Base-by-base conservation (phyloP, 23 tunicate genomes). In the Phallusia fumigata region DNA sequence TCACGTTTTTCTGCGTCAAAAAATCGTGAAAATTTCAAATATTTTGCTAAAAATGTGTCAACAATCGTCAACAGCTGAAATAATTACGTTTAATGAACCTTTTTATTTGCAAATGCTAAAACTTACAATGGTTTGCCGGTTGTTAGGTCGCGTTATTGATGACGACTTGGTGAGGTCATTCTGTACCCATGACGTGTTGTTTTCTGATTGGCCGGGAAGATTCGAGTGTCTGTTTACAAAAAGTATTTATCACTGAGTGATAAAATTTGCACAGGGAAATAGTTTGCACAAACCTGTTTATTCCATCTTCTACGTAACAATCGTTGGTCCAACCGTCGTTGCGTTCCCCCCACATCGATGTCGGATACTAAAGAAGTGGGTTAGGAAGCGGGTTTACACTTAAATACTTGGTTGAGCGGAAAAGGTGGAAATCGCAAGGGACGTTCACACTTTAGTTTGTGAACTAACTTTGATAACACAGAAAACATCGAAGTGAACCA, bases 301-400 rank as follows among this genome's bases (percentile, higher is more conserved):
- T 35, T 52, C 81, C 87, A 53, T 84, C 76, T 53, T 74, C 81
- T 22, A 53, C 72, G 77, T 76, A 84, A 45, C 81, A 79, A 31
- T 28, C 76, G 53, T 84, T 84, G 30, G 52, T 30, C 76, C 76
- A 84, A 10, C 87, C 81, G 0, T 58, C 69, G 28, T 58, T 22
- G 69, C 13, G 69, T 3, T 84, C 81, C 35, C 77, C 87, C 87
- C 87, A 84, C 81, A 84, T 24, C 1, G 87, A 84, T 8, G 76
- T 58, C 28, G 69, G 69, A 16, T 58, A 58, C 69, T 58, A 13
- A 58, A 58, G 58, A 51, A 51, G 18, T 18, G n/a, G n/a, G n/a
- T n/a, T n/a, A n/a, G n/a, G n/a, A n/a, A n/a, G n/a, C n/a, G n/a
- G n/a, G n/a, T n/a, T n/a, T n/a, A n/a, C n/a, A n/a, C n/a, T n/a